Conservation (phyloP, 2,888 invertebrate genomes). For the Ornithoptera priamus region DNA sequence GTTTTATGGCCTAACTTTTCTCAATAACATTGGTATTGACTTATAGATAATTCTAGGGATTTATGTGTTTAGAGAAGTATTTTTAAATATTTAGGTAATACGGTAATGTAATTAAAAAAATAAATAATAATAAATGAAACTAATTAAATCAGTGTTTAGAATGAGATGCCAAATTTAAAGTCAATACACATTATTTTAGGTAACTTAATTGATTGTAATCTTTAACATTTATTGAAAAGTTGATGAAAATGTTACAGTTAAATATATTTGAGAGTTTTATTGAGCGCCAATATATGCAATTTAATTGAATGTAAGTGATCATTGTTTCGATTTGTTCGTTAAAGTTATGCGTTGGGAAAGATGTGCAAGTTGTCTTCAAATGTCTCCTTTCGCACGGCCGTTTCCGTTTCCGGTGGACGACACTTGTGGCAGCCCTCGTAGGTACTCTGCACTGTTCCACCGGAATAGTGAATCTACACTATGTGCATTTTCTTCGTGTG, state of each 20-base stretch:
- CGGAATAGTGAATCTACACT: background rate
- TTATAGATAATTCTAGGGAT: constrained; percentile 78
- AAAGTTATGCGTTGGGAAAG: constrained; percentile 76
- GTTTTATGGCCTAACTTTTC: constrained; percentile 75
- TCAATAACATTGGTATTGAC: constrained; percentile 75
- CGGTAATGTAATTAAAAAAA: constrained; percentile 64
- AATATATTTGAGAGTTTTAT: constrained; percentile 81
- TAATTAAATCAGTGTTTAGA: constrained; percentile 78
- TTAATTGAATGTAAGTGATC: constrained; percentile 78
- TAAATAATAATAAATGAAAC: constrained; percentile 35
- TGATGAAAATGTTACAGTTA: constrained; percentile 78
- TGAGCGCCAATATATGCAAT: constrained; percentile 76
- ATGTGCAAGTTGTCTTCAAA: constrained; percentile 66
- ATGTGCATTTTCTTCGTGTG: constrained; percentile 39
- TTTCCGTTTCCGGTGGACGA: constrained; percentile 31
- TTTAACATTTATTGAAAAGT: constrained; percentile 77
- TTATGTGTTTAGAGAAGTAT: constrained; percentile 80
- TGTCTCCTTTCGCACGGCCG: constrained; percentile 38
- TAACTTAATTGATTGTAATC: constrained; percentile 76
- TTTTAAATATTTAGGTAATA: constrained; percentile 78
- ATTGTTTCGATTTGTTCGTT: constrained; percentile 80
- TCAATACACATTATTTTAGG: constrained; percentile 83
- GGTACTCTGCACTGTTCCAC: constrained; percentile 29
- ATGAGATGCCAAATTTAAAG: constrained; percentile 84
- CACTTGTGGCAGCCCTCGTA: constrained; percentile 24